Evolutionary conservation across 2,113 vertebrate genomes (phyloP).

Genomic region (Saguinus midas): DNA sequence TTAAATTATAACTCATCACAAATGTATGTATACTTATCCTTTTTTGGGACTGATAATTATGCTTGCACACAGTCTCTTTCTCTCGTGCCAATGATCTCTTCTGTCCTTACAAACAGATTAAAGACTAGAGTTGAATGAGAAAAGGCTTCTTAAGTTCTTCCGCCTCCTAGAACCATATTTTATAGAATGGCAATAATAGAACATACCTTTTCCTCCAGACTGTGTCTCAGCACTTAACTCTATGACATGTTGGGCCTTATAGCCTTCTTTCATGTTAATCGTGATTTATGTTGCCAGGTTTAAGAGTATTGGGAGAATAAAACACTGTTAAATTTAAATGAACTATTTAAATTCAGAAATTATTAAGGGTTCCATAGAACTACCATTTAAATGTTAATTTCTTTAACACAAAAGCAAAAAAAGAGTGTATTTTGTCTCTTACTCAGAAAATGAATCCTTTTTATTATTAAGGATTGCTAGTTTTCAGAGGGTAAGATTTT

Average conservation of each 20-base stretch:
- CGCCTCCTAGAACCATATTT: background rate
- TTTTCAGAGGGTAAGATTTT: background rate
- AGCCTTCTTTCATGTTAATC: background rate
- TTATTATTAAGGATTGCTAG: background rate
- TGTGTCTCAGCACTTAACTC: background rate
- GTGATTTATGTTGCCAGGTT: background rate
- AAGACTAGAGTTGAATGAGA: background rate
- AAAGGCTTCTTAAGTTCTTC: background rate
- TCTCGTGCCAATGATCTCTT: background rate
- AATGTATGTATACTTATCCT: background rate
- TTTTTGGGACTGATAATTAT: background rate
- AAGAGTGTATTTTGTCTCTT: background rate
- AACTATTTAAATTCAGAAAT: conserved; percentile 3
- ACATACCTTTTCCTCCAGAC: background rate
- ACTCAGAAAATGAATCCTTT: conserved; percentile 33
- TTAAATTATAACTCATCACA: background rate
- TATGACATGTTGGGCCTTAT: background rate
- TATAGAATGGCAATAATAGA: background rate
- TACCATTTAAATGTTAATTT: conserved; percentile 28
- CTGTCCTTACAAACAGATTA: background rate
- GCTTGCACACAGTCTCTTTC: background rate
- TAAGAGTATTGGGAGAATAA: background rate
- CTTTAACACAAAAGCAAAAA: background rate
- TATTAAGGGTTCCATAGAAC: background rate
- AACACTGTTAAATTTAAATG: background rate